Percentiles rank a stretch among this genome's conserved stretches.
Evolutionary conservation across 2,888 invertebrate genomes (phyloP).

Genomic region (Globia sparganii): DNA sequence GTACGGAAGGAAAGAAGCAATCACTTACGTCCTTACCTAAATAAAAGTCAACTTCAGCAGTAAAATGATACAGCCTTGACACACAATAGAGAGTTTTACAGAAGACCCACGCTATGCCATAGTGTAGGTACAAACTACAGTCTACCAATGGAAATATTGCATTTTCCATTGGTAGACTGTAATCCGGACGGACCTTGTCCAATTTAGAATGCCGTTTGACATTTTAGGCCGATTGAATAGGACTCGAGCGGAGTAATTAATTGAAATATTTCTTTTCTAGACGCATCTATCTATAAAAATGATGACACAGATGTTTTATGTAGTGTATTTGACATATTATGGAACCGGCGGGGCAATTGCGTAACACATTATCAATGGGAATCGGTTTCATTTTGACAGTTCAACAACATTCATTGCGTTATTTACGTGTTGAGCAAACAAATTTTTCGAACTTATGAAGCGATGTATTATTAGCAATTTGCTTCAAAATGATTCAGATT

Average conservation of each 20-base stretch:
- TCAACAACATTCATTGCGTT: too few species aligned
- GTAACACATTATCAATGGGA: too few species aligned
- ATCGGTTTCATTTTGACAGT: too few species aligned
- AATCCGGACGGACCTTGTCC: background rate
- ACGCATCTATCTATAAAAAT: background rate
- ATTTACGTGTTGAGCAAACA: too few species aligned
- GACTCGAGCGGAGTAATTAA: background rate
- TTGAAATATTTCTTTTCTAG: background rate
- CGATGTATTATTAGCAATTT: too few species aligned
- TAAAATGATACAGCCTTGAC: slow-evolving; percentile 61
- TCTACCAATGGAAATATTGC: background rate
- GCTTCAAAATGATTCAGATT: too few species aligned
- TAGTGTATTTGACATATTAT: too few species aligned
- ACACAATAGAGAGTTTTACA: background rate
- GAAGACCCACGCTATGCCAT: slow-evolving; percentile 10
- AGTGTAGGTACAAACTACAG: slow-evolving; percentile 9
- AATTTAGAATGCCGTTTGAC: slow-evolving; percentile 48
- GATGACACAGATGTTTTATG: background rate
- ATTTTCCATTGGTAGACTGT: too few species aligned
- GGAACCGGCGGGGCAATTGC: too few species aligned
- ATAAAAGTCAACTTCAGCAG: slow-evolving; percentile 62
- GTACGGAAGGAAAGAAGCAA: slow-evolving; percentile 28
- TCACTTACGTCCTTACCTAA: slow-evolving; percentile 52
- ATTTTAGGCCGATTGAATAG: slow-evolving; percentile 4
- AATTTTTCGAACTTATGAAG: too few species aligned